Evolutionary conservation across 1,140 invertebrate genomes (phyloP).

Genomic region (Pygmarrhopalites habei): DNA sequence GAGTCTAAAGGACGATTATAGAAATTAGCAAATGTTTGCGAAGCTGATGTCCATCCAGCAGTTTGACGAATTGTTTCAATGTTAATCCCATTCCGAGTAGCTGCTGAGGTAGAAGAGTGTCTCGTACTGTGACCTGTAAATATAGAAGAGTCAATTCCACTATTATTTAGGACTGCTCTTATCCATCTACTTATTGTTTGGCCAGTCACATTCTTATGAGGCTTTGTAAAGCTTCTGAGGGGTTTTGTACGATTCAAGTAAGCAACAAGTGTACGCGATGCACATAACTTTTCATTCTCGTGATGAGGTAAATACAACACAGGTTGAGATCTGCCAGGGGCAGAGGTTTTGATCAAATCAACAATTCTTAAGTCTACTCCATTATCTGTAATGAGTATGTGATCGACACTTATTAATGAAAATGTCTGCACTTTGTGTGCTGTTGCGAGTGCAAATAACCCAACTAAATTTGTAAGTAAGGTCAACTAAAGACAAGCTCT

Average conservation of each 20-base stretch:
- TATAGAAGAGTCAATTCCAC: slow-evolving; percentile 1
- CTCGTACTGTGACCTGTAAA: slow-evolving; percentile 14
- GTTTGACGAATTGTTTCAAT: slow-evolving; percentile 4
- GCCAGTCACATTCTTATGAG: background rate
- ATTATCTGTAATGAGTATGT: background rate
- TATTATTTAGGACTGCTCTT: background rate
- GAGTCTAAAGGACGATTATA: slow-evolving; percentile 8
- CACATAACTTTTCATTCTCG: background rate
- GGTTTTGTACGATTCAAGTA: background rate
- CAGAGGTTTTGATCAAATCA: slow-evolving; percentile 9
- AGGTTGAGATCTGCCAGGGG: background rate
- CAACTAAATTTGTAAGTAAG: slow-evolving; percentile 16
- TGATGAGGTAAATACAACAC: slow-evolving; percentile 2
- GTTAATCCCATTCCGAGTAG: background rate
- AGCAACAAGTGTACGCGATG: background rate
- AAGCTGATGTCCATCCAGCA: slow-evolving; percentile 13
- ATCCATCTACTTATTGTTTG: slow-evolving; percentile 24
- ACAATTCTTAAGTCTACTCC: slow-evolving; percentile 8
- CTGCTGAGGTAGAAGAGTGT: slow-evolving; percentile 10
- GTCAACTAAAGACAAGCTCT: slow-evolving; percentile 3
- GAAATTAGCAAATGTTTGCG: slow-evolving; percentile 12
- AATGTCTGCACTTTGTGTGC: slow-evolving; percentile 25
- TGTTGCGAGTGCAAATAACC: slow-evolving; percentile 6
- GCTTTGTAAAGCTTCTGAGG: background rate
- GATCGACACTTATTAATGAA: background rate